Evolutionary conservation across 2,797 vertebrate species (phyloP), one percentile per base, ranked within the genome.

Genomic region (Platalea minor): DNA sequence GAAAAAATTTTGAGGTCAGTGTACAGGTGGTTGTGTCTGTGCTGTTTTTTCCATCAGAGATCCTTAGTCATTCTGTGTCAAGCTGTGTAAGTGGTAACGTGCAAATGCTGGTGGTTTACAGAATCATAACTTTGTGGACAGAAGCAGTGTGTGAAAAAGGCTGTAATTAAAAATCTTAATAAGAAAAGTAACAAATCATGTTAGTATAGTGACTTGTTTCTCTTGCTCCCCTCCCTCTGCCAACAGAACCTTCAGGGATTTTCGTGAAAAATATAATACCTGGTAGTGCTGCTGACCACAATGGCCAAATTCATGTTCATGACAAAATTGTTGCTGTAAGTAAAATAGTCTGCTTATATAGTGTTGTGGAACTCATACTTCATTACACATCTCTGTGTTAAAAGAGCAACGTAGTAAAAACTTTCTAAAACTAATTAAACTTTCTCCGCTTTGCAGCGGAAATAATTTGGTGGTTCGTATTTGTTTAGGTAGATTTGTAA

Each of bases 241-340:
- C 91, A 97, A 86, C 98, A 98, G 99, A 99, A 82, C 98, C 98
- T 29, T 98, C 99, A 5, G 99, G 99, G 33, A 99, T 99, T 96
- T 99, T 99, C 56, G 99, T 99, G 85, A 99, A 99, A 96, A 98
- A 98, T 7, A 96, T 99, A 56, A 98, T 99, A 85, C 98, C 99
- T 8, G 99, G 98, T 89, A 99, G 99, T 28, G 99, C 99, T 16
- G 99, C 99, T 0, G 98, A 99, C 86, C 98, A 99, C 89, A 99
- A 98, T 17, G 99, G 99, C 73, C 99, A 99, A 92, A 99, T 99
- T 96, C 97, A 97, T 19, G 97, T 99, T 94, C 97, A 99, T 46
- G 99, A 99, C 98, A 98, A 98, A 87, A 99, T 99, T 80, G 97
- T 99, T 59, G 99, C 99, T 78, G 99, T 99, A 96, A 98, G 98